Evolutionary conservation across 2,113 vertebrate genomes (phyloP), one percentile per base, ranked within the genome.

Genomic region (Erythrocercus mccallii): DNA sequence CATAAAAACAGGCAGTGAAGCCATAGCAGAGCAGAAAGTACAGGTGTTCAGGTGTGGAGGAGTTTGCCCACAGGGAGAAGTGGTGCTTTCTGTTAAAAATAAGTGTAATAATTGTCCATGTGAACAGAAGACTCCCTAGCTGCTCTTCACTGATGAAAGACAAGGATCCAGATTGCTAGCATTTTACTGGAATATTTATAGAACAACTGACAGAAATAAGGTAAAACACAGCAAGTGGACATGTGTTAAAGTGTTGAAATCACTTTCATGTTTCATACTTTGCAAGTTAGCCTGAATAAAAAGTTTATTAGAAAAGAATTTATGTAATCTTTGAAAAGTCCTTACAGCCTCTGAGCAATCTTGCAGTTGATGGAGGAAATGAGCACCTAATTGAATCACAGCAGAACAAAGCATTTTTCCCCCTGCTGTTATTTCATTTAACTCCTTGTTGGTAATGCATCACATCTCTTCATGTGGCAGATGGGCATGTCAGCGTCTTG

Each of bases 351-450:
- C 19, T 40, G 25, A 87, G 23, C 24, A 51, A 3, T 82, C 48
- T 56, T 82, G 30, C 24, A 66, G 10, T 30, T 77, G 79, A 25
- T 62, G 19, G 20, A 58, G 30, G 65, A 62, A 86, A 58, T 73
- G n/a, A 88, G 12, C n/a, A 57, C 20, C 50, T 58, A 38, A 74
- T 61, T 88, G 40, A 71, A 57, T 85, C 25, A 27, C 42, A 68
- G 21, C 3, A 65, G 53, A 83, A 28, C 51, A 57, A 50, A 1
- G 3, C 5, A 3, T 10, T 68, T 37, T 10, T 0, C 3, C 4
- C 3, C 9, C 8, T 0, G 6, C 70, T 60, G 6, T 61, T 73
- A 22, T 21, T 92, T 95, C 30, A 7, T 61, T 57, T 83, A 83
- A 77, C 47, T 90, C 42, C 10, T 3, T 25, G 31, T 23, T 61